Evolutionary conservation across 2,113 vertebrate species (phyloP), one percentile per base, ranked within the genome.

Genomic region (Chaetodon trifascialis): DNA sequence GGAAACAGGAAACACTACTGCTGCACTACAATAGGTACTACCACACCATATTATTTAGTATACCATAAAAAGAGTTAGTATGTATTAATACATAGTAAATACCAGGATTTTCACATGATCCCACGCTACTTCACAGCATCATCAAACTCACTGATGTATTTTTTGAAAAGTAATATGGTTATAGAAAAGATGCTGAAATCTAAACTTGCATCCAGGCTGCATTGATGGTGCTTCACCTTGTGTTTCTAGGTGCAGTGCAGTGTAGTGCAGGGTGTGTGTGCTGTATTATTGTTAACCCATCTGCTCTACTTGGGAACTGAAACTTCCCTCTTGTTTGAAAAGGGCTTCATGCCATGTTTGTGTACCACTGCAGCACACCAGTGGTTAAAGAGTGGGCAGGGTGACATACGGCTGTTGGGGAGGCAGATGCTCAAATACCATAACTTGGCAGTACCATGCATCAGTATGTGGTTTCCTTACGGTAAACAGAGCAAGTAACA

Each of bases 401-500:
- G 1, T 76, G 63, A 58, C 56, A 12, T 5, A 36, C 8, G 23
- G 11, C 34, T 11, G 23, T 17, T 2, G 4, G 3, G n/a, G 68
- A 40, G 58, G 63, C 8, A 16, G 4, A 55, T 5, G 30, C 14
- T 38, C 74, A 65, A 1, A 2, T 68, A 60, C 36, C 25, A 46
- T 34, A 5, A 16, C 42, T 46, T 51, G 3, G 30, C 42, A 25
- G 66, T 68, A 46, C 36, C 49, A 42, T 9, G 23, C 62, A 38
- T 36, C 47, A 73, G 3, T 23, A 10, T 82, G 83, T 71, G 88
- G 87, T 89, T 89, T 89, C 62, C 40, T 86, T 74, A 80, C 78
- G 66, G 40, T 87, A 87, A 89, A 76, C 36, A 11, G 36, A 17
- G 56, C 54, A 4, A 6, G 21, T 55, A 9, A 12, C 15, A 2